phyloP scores from a whole-genome alignment of 2,888 invertebrate species.

The Philaethria dido region DNA sequence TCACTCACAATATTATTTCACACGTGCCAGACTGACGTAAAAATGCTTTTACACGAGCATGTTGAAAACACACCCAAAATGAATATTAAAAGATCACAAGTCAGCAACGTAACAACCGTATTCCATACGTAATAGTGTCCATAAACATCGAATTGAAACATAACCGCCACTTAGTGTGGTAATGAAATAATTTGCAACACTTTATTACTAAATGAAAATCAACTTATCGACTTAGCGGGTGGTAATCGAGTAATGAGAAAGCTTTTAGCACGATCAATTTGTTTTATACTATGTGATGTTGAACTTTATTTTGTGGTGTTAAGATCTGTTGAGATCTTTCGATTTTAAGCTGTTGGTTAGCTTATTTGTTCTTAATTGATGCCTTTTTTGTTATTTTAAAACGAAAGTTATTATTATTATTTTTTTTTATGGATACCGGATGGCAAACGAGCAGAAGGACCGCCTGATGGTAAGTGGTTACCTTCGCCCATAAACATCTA shows the following conservation, averaged over 20 bases:
- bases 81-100: conserved; percentile 36
- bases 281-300: conserved; percentile 46
- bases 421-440: background rate
- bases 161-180: conserved; percentile 46
- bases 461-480: too few species aligned
- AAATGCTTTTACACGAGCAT: conserved; percentile 36
- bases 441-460: too few species aligned
- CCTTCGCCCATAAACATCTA: too few species aligned
- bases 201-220: conserved; percentile 70
- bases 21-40: conserved; percentile 22
- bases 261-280: conserved; percentile 52
- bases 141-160: conserved; percentile 55
- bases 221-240: conserved; percentile 73
- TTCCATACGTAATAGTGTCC: conserved; percentile 45
- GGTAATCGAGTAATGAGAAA: conserved; percentile 66
- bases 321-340: conserved; percentile 56
- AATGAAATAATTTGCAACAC: conserved; percentile 68
- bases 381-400: conserved; percentile 10
- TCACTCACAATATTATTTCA: conserved; percentile 10
- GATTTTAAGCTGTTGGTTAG: conserved; percentile 50
- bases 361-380: conserved; percentile 67
- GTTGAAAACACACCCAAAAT: conserved; percentile 30
- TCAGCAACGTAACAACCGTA: conserved; percentile 44
- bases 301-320: conserved; percentile 51
- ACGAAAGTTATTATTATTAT: too few species aligned